Evolutionary conservation across 2,888 invertebrate species (phyloP).

Genomic region (Ligdia adustata): DNA sequence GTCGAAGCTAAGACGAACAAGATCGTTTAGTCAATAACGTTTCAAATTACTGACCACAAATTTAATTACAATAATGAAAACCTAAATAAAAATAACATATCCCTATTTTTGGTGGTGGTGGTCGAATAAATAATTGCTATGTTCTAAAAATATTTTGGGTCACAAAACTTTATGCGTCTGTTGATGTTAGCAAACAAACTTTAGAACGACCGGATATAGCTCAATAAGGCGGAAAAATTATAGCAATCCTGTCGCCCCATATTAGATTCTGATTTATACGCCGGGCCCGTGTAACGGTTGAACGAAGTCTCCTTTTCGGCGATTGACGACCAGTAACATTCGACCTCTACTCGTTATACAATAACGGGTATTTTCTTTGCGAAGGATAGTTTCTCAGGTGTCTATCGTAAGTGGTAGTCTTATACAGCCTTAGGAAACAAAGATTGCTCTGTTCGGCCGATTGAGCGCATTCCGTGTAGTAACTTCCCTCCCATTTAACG

Average conservation of each 20-base stretch:
- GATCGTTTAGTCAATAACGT: too few relatives aligned
- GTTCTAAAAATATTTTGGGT: too few relatives aligned
- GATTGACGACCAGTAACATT: slow-evolving; percentile 48
- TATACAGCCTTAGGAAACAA: slow-evolving; percentile 78
- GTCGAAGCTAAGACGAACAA: too few relatives aligned
- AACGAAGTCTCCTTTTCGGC: slow-evolving; percentile 62
- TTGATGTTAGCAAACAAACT: slow-evolving; percentile 1
- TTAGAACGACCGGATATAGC: slow-evolving; percentile 40
- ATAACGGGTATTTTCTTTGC: slow-evolving; percentile 2
- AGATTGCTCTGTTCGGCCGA: slow-evolving; percentile 79
- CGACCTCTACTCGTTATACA: slow-evolving; percentile 49
- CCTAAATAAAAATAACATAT: too few relatives aligned
- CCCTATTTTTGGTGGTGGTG: too few relatives aligned
- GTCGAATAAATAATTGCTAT: too few relatives aligned
- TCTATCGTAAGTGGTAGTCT: slow-evolving; percentile 60
- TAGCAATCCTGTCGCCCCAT: slow-evolving; percentile 72
- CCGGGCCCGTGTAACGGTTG: slow-evolving; percentile 65
- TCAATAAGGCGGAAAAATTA: slow-evolving; percentile 75
- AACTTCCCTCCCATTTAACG: slow-evolving; percentile 83
- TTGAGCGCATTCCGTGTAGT: slow-evolving; percentile 76
- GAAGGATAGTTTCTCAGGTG: slow-evolving; percentile 48
- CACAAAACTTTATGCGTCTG: too few relatives aligned
- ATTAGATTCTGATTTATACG: slow-evolving; percentile 81
- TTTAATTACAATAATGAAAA: too few relatives aligned
- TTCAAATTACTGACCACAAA: too few relatives aligned